phyloP scores from a whole-genome alignment of 2,113 vertebrate species.

The Porphyrio hochstetteri region DNA sequence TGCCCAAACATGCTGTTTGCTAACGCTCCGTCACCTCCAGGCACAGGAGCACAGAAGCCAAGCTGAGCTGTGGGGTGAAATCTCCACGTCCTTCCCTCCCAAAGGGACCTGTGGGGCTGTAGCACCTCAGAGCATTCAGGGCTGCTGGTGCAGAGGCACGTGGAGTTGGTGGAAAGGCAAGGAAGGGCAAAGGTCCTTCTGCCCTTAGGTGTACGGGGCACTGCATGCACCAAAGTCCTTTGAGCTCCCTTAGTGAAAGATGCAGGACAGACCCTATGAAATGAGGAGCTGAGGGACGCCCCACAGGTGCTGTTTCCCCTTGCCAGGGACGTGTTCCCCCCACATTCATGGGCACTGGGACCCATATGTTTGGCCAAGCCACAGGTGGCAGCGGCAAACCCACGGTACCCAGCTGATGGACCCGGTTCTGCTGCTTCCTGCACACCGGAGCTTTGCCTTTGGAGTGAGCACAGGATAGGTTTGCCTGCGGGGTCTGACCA shows the following conservation, averaged over 20 bases:
- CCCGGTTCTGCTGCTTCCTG: neutral
- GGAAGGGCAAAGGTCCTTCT: neutral
- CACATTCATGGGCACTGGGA: neutral
- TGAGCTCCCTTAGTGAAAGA: neutral
- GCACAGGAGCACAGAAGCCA: neutral
- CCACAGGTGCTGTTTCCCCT: neutral
- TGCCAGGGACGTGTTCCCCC: accelerated
- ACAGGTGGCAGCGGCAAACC: accelerated
- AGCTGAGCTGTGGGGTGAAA: neutral
- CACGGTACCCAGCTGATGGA: neutral
- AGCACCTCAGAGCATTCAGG: neutral
- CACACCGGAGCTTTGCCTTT: neutral
- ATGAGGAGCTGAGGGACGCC: neutral
- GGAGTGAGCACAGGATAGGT: neutral
- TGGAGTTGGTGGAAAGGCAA: neutral
- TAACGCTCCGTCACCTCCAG: neutral
- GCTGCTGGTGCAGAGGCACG: neutral
- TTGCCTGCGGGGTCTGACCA: neutral
- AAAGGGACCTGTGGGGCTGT: neutral
- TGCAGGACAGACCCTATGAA: neutral
- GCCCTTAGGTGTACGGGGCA: neutral
- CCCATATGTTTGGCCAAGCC: accelerated
- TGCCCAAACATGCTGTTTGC: neutral
- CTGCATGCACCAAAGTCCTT: neutral
- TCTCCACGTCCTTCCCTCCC: neutral